Evolutionary conservation across 2,888 invertebrate species (phyloP).

Genomic region (Pammene aurita): DNA sequence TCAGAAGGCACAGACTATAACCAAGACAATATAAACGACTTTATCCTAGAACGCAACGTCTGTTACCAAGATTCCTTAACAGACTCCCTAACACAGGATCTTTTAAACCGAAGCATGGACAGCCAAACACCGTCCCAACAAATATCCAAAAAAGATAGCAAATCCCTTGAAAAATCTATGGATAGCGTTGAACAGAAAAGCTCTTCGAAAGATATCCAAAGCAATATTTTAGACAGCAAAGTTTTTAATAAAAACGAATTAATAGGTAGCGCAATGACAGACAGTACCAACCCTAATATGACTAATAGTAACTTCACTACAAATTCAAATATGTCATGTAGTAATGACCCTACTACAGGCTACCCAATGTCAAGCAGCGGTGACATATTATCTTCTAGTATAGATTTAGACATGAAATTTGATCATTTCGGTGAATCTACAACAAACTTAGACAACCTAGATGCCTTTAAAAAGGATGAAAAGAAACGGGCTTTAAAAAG

Average conservation of each 20-base stretch:
- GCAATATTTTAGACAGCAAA: slow-evolving; percentile 72
- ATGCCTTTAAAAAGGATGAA: slow-evolving; percentile 57
- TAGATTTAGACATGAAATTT: slow-evolving; percentile 84
- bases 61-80: slow-evolving; percentile 80
- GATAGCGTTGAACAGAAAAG: slow-evolving; percentile 74
- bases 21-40: slow-evolving; percentile 76
- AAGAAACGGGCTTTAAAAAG: slow-evolving; percentile 56
- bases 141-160: slow-evolving; percentile 65
- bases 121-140: slow-evolving; percentile 61
- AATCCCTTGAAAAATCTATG: slow-evolving; percentile 65
- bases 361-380: slow-evolving; percentile 77
- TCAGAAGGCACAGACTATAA: slow-evolving; percentile 73
- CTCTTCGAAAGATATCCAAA: slow-evolving; percentile 67
- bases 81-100: slow-evolving; percentile 74
- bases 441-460: slow-evolving; percentile 64
- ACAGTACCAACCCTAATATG: slow-evolving; percentile 75
- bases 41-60: slow-evolving; percentile 75
- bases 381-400: slow-evolving; percentile 68
- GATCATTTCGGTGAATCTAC: slow-evolving; percentile 84
- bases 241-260: slow-evolving; percentile 61
- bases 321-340: slow-evolving; percentile 74
- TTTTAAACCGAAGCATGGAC: slow-evolving; percentile 69
- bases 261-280: slow-evolving; percentile 67
- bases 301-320: slow-evolving; percentile 74
- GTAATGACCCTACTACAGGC: slow-evolving; percentile 71